phyloP scores from a whole-genome alignment of 2,888 invertebrate species.

The Timema cristinae region DNA sequence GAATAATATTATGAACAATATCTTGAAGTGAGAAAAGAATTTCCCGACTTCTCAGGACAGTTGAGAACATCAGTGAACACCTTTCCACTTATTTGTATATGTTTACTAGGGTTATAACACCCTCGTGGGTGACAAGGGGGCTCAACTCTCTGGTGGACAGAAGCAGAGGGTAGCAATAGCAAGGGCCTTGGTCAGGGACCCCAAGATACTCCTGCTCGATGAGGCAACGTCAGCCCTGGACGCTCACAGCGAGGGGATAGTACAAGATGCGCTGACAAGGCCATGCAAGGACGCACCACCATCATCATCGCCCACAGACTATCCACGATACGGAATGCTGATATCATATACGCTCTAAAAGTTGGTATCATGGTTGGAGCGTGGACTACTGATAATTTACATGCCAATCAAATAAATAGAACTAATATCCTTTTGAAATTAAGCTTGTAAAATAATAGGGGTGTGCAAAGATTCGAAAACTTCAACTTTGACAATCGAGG shows the following conservation, averaged over 20 bases:
- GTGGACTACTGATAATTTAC: not conserved
- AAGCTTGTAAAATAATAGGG: too few relatives aligned
- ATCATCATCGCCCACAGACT: slow-evolving; percentile 84
- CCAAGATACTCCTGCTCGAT: slow-evolving; percentile 71
- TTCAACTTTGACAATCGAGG: too few relatives aligned
- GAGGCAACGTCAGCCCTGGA: slow-evolving; percentile 87
- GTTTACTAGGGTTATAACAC: slow-evolving; percentile 63
- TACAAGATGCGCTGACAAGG: slow-evolving; percentile 85
- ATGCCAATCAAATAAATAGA: not conserved
- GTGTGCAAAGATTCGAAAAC: too few relatives aligned
- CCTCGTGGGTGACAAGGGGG: slow-evolving; percentile 62
- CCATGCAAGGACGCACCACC: slow-evolving; percentile 76
- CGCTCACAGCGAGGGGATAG: slow-evolving; percentile 69
- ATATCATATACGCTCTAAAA: slow-evolving; percentile 51
- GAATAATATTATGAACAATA: not conserved
- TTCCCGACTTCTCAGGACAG: too few relatives aligned
- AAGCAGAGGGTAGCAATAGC: slow-evolving; percentile 85
- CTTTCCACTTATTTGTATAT: too few relatives aligned
- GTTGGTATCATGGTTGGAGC: not conserved
- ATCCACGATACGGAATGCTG: slow-evolving; percentile 78
- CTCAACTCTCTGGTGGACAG: slow-evolving; percentile 74
- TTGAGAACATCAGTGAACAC: too few relatives aligned
- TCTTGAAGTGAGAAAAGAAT: not conserved
- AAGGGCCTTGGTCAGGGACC: slow-evolving; percentile 72
- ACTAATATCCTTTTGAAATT: not conserved